Evolutionary conservation across 2,113 vertebrate species (phyloP), one percentile per base, ranked within the genome.

Genomic region (Theristicus caerulescens): DNA sequence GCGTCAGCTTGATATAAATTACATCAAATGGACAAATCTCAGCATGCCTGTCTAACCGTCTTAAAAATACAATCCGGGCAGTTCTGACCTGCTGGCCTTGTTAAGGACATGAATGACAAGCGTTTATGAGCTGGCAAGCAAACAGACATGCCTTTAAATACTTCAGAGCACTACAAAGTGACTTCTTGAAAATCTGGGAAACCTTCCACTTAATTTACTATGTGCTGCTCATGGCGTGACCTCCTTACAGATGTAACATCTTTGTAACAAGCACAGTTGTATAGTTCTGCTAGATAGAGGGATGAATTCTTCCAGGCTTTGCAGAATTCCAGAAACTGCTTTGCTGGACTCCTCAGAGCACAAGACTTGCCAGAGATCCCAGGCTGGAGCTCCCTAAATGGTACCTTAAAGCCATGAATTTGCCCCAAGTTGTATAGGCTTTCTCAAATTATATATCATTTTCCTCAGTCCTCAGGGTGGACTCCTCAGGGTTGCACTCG

Each of bases 21-120:
- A 80, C 90, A 95, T 93, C 76, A 58, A 94, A 92, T 95, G 94
- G 96, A 95, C 96, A 96, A 86, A 97, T 96, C 97, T 96, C 97
- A 97, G 95, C 97, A 97, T 83, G 85, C 88, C 73, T 83, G 78
- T 95, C 96, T 81, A 91, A 77, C 57, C 2, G 0, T 49, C 79
- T 95, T 84, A 80, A 91, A 94, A 88, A 94, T 34, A 94, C 83
- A 96, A 93, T 87, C 94, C 86, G 86, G 73, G 93, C 94, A 91
- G 65, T 82, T 88, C 66, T 92, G 94, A 96, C 94, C 79, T 69
- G 80, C 93, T 88, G 91, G 86, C 96, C 92, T 82, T 85, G 83
- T 88, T 93, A 89, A 97, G 93, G 91, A 92, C 83, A 74, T 85
- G 94, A 91, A 66, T 93, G 96, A 95, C 96, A 97, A 96, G 86